These are phyloP conservation scores for Drosophila sordidula DNA, from an alignment of 2,888 invertebrate species.

Conservation along the genomic window DNA sequence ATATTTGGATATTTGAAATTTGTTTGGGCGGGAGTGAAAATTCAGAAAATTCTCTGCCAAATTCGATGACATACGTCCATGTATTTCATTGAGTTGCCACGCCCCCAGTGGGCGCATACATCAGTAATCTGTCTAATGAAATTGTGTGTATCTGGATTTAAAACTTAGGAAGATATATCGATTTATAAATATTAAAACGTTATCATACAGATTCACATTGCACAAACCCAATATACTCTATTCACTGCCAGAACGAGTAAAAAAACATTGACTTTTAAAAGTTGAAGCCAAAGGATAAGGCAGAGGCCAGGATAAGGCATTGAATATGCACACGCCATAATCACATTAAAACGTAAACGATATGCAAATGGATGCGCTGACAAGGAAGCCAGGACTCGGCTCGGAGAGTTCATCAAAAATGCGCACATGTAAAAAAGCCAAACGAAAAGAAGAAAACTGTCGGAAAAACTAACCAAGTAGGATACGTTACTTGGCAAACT, in stretches of 20 bases:
- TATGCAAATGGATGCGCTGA: constrained; percentile 80
- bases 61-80: too few relatives aligned
- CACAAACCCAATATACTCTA: too few relatives aligned
- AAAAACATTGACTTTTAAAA: constrained; percentile 58
- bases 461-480: constrained; percentile 42
- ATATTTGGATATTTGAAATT: too few relatives aligned
- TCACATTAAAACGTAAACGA: constrained; percentile 81
- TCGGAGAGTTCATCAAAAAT: constrained; percentile 74
- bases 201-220: too few relatives aligned
- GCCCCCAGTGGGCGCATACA: too few relatives aligned
- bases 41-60: too few relatives aligned
- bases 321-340: constrained; percentile 80
- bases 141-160: too few relatives aligned
- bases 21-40: too few relatives aligned
- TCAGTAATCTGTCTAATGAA: too few relatives aligned
- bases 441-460: constrained; percentile 45
- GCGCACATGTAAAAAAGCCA: constrained; percentile 54
- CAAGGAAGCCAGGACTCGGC: constrained; percentile 61
- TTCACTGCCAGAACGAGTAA: neutral
- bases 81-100: too few relatives aligned
- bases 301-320: constrained; percentile 55
- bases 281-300: constrained; percentile 38
- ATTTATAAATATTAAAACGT: too few relatives aligned
- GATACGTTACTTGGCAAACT: constrained; percentile 39
- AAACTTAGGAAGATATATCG: too few relatives aligned